Conservation (phyloP, 2,113 vertebrate species). For the Brachyistius frenatus region DNA sequence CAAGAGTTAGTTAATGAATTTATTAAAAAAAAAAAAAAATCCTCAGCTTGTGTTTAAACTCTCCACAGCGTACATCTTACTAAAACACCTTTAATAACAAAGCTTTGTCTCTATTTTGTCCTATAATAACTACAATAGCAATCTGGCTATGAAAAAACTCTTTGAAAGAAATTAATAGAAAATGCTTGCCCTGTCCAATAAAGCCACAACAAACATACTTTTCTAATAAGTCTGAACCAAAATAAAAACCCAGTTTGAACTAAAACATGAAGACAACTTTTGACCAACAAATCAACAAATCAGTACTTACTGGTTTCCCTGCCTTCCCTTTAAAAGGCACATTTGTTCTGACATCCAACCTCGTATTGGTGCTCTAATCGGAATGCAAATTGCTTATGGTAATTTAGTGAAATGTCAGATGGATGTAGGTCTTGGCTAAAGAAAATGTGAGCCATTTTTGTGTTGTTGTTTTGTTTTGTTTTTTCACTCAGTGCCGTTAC, state of each 20-base stretch:
- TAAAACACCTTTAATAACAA: neutral
- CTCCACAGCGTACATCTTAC: neutral
- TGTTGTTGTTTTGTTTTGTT: slow-evolving; percentile 14
- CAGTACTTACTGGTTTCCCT: slow-evolving; percentile 24
- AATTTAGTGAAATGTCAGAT: neutral
- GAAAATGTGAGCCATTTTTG: neutral
- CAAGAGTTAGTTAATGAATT: neutral
- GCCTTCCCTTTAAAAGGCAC: slow-evolving; percentile 24
- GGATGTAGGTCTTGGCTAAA: neutral
- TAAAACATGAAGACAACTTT: neutral
- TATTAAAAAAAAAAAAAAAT: neutral
- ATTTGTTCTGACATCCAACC: slow-evolving; percentile 10
- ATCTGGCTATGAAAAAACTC: too few relatives aligned
- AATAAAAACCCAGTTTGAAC: neutral
- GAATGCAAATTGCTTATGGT: neutral
- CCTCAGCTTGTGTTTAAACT: neutral
- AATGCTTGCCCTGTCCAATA: neutral
- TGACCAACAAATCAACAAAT: slow-evolving; percentile 8
- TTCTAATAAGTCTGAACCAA: slow-evolving; percentile 3
- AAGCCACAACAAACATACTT: neutral
- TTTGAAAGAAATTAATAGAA: too few relatives aligned
- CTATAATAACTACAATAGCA: neutral
- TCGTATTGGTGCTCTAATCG: slow-evolving; percentile 34
- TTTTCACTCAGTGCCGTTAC: slow-evolving; percentile 69
- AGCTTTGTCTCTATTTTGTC: neutral